phyloP scores from a whole-genome alignment of 1,140 invertebrate genomes.

The Atta texana region DNA sequence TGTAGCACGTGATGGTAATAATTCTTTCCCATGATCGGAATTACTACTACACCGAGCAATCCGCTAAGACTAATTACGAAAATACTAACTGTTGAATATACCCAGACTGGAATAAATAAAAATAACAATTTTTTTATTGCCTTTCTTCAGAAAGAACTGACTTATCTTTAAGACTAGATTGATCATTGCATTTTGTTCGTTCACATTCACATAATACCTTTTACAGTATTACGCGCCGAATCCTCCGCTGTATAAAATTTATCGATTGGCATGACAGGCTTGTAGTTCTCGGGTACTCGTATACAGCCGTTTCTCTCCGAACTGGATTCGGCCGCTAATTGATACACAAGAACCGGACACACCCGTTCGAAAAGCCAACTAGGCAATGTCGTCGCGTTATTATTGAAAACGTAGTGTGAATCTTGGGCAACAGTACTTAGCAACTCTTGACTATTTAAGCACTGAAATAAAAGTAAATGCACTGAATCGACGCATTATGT shows the following conservation, averaged over 20 bases:
- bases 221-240: constrained; percentile 80
- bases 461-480: constrained; percentile 77
- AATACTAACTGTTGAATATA: constrained; percentile 93
- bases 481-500: not conserved
- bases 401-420: constrained; percentile 63
- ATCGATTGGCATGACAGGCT: constrained; percentile 67
- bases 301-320: constrained; percentile 87
- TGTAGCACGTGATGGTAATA: constrained; percentile 96
- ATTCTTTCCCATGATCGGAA: constrained; percentile 95
- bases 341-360: constrained; percentile 89
- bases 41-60: constrained; percentile 93
- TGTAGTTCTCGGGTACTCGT: constrained; percentile 81
- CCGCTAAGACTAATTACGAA: constrained; percentile 94
- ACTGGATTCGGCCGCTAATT: constrained; percentile 86
- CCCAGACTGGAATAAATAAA: constrained; percentile 89
- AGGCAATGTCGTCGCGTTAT: constrained; percentile 79
- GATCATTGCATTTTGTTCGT: not conserved
- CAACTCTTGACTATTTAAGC: constrained; percentile 83
- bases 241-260: constrained; percentile 63
- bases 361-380: constrained; percentile 86
- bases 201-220: constrained; percentile 71
- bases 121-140: constrained; percentile 31
- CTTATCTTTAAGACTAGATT: constrained; percentile 9
- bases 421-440: constrained; percentile 80
- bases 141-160: not conserved